phyloP scores from a whole-genome alignment of 2,888 invertebrate species.

The Cheilosia pagana region DNA sequence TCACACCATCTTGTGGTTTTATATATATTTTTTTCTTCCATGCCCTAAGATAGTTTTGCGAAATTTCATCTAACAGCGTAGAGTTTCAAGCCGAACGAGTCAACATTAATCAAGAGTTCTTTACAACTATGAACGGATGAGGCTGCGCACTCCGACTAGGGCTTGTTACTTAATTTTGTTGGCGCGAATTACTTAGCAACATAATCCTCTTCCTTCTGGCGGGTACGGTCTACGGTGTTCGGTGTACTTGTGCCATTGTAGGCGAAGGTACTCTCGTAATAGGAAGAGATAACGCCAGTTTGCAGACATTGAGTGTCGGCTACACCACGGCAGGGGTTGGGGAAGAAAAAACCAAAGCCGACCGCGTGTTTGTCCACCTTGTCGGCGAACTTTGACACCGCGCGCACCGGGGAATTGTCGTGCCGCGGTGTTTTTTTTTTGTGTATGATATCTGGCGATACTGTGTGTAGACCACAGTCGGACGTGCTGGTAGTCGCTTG shows the following conservation, averaged over 20 bases:
- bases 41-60: slow-evolving; percentile 63
- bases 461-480: slow-evolving; percentile 47
- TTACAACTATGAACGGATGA: slow-evolving; percentile 21
- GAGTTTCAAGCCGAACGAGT: slow-evolving; percentile 49
- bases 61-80: slow-evolving; percentile 68
- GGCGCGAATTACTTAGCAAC: slow-evolving; percentile 65
- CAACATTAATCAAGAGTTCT: slow-evolving; percentile 68
- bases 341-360: slow-evolving; percentile 25
- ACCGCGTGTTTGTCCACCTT: slow-evolving; percentile 68
- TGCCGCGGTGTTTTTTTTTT: slow-evolving; percentile 30
- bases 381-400: slow-evolving; percentile 74
- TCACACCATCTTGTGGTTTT: slow-evolving; percentile 64
- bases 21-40: slow-evolving; percentile 16
- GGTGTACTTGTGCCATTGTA: slow-evolving; percentile 18
- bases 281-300: slow-evolving; percentile 68
- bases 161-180: slow-evolving; percentile 56
- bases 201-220: slow-evolving; percentile 49
- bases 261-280: slow-evolving; percentile 46
- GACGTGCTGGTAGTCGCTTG: slow-evolving; percentile 54
- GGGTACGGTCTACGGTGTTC: too few species aligned
- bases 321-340: neutral
- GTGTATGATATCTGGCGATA: slow-evolving; percentile 11
- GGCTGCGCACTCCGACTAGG: neutral
- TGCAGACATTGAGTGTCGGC: slow-evolving; percentile 15
- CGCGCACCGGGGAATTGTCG: slow-evolving; percentile 59